A percentile compares a stretch with the other conserved stretches of the same genome.
Conservation (phyloP, 2,888 invertebrate genomes). For the Drosophila recens region DNA sequence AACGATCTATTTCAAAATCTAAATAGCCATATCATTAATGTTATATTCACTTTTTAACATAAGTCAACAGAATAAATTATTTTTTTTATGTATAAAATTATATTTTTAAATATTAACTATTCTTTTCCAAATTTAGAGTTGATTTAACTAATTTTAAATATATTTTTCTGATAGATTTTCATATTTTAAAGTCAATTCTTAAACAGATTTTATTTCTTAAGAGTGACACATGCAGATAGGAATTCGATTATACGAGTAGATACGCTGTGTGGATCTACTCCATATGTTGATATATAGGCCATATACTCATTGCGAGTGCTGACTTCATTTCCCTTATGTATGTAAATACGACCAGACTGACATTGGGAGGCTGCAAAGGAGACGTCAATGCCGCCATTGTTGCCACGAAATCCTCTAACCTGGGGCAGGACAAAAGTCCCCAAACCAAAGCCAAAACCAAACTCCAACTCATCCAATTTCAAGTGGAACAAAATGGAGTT, state of each 20-base stretch:
- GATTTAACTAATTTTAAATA: not conserved
- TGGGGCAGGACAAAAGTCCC: slow-evolving; percentile 2
- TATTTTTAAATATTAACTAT: not conserved
- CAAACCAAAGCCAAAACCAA: slow-evolving; percentile 1
- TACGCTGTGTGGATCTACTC: slow-evolving; percentile 15
- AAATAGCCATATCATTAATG: too few relatives aligned
- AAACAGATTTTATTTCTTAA: not conserved
- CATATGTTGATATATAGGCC: slow-evolving; percentile 67
- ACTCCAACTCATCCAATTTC: slow-evolving; percentile 3
- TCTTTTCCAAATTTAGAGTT: not conserved
- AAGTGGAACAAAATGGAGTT: slow-evolving; percentile 71
- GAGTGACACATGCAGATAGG: slow-evolving; percentile 19
- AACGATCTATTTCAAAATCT: too few relatives aligned
- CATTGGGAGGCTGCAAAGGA: slow-evolving; percentile 25
- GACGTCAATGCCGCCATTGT: slow-evolving; percentile 21
- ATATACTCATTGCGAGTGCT: slow-evolving; percentile 47
- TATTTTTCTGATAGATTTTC: not conserved
- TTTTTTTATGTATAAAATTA: not conserved
- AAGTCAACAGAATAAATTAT: not conserved
- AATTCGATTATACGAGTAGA: slow-evolving; percentile 18
- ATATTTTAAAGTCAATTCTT: not conserved
- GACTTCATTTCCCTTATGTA: slow-evolving; percentile 65
- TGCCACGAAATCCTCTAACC: not conserved
- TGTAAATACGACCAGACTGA: slow-evolving; percentile 38
- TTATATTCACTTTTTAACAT: too few relatives aligned